Evolutionary conservation across 2,888 invertebrate species (phyloP).

Genomic region (Pogonocherus hispidulus): DNA sequence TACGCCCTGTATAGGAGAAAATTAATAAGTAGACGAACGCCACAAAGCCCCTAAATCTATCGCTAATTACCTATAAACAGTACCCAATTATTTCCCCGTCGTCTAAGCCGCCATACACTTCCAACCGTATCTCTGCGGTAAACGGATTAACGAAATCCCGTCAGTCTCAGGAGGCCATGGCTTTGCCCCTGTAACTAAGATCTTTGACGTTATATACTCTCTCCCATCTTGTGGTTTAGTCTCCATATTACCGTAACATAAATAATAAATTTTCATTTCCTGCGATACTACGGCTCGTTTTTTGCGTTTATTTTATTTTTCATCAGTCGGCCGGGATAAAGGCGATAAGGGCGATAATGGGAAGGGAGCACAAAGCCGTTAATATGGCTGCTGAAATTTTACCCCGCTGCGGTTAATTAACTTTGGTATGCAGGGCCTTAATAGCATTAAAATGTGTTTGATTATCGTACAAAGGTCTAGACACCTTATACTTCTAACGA

Average conservation of each 20-base stretch:
- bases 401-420: neutral
- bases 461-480: no score
- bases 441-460: no score
- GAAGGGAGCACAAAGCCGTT: neutral
- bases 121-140: constrained; percentile 21
- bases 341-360: neutral
- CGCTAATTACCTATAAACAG: constrained; percentile 21
- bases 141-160: constrained; percentile 26
- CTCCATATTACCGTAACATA: constrained; percentile 53
- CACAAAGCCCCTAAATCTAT: constrained; percentile 11
- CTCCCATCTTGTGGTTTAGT: constrained; percentile 51
- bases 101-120: constrained; percentile 16
- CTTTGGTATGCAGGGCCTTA: neutral
- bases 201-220: constrained; percentile 27
- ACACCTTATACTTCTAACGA: no score
- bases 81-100: constrained; percentile 10
- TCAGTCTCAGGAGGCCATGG: constrained; percentile 10
- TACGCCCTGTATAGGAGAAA: no score
- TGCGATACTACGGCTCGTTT: constrained; percentile 13
- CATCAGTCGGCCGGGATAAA: neutral
- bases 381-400: neutral
- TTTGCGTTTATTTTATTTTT: constrained; percentile 9
- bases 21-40: neutral
- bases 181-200: constrained; percentile 16
- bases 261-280: constrained; percentile 56